phyloP scores from a whole-genome alignment of 2,888 invertebrate genomes.

The Amphiduros pacificus region DNA sequence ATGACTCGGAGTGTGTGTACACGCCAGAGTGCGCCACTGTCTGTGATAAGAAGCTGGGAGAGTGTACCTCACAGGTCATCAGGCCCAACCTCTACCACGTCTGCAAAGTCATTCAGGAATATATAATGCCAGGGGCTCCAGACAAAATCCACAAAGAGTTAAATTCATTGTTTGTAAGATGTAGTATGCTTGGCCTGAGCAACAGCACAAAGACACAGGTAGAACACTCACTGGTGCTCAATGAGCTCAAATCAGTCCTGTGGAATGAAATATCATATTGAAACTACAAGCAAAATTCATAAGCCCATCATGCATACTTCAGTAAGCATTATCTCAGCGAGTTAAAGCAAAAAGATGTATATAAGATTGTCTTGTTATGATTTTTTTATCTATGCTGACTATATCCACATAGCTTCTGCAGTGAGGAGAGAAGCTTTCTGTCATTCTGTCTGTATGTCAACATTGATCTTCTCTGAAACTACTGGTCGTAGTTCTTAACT shows the following conservation, averaged over 20 bases:
- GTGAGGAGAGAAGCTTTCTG: no score
- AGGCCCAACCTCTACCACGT: slow-evolving; percentile 39
- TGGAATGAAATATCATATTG: slow-evolving; percentile 40
- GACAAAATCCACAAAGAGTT: slow-evolving; percentile 32
- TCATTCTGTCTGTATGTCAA: no score
- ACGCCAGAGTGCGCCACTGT: slow-evolving; percentile 38
- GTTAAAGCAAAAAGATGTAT: no score
- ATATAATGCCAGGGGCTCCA: slow-evolving; percentile 43
- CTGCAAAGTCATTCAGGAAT: slow-evolving; percentile 44
- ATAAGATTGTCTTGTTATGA: no score
- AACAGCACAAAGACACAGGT: slow-evolving; percentile 26
- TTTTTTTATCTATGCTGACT: no score
- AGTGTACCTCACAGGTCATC: slow-evolving; percentile 35
- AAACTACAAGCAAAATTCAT: no score
- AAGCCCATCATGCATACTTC: no score
- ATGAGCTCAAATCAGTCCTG: slow-evolving; percentile 40
- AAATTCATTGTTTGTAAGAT: slow-evolving; percentile 35
- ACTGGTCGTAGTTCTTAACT: no score
- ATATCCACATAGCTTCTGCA: no score
- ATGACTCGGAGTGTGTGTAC: slow-evolving; percentile 38
- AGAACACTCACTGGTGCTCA: slow-evolving; percentile 40
- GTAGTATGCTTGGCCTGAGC: no score
- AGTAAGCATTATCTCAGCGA: no score
- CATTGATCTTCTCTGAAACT: no score
- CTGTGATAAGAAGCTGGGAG: slow-evolving; percentile 34